Evolutionary conservation across 1,140 invertebrate species (phyloP).

Genomic region (Drosophila simulans): DNA sequence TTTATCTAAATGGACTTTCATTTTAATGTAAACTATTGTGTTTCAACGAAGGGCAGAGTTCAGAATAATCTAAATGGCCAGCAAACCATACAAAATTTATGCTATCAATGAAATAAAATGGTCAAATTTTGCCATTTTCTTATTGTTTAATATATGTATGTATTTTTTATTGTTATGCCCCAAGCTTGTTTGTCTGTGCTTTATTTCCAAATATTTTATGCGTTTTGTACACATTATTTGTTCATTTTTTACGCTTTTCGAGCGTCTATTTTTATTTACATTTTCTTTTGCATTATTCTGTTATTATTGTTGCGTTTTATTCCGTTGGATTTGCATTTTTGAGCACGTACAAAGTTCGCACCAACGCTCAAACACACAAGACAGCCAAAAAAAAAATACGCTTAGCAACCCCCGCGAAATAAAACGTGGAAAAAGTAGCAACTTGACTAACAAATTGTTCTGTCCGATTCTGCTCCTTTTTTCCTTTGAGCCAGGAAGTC

Average conservation of each 20-base stretch:
- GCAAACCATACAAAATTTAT: background rate
- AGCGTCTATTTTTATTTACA: constrained; percentile 18
- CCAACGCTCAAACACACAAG: constrained; percentile 3
- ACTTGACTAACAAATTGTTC: constrained; percentile 63
- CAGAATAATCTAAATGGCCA: background rate
- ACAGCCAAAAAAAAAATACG: constrained; percentile 3
- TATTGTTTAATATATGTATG: no score
- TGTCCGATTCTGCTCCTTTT: constrained; percentile 41
- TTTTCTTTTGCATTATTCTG: constrained; percentile 27
- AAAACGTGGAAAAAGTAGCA: constrained; percentile 10
- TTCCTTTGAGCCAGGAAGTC: constrained; percentile 49
- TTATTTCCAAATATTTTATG: constrained; percentile 13
- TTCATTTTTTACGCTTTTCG: constrained; percentile 38
- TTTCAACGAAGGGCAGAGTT: constrained; percentile 15
- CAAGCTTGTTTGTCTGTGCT: background rate
- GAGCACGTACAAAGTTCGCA: constrained; percentile 40
- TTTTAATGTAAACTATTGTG: constrained; percentile 39
- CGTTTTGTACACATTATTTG: constrained; percentile 22
- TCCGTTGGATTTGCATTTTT: constrained; percentile 60
- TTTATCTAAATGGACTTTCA: constrained; percentile 35
- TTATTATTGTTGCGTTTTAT: constrained; percentile 34
- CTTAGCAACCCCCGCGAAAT: constrained; percentile 34
- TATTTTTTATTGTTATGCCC: background rate
- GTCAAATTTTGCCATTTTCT: background rate
- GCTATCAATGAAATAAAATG: background rate